phyloP scores from a whole-genome alignment of 1,140 invertebrate genomes.

The Subanguina moxae region DNA sequence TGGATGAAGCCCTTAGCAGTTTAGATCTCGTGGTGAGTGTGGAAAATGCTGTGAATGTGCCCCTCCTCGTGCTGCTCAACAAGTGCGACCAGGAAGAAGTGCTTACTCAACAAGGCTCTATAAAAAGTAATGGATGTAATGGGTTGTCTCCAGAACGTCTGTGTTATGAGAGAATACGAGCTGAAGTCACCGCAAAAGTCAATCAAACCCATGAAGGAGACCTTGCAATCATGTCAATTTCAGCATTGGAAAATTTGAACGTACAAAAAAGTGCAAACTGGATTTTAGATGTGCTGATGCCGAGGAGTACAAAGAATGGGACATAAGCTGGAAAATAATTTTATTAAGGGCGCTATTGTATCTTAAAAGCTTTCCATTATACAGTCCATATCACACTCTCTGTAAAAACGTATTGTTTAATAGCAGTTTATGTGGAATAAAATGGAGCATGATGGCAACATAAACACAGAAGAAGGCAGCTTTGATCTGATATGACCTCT shows the following conservation, averaged over 20 bases:
- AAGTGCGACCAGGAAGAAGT: slow-evolving; percentile 29
- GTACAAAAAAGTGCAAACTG: slow-evolving; percentile 27
- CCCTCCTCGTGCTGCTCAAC: slow-evolving; percentile 35
- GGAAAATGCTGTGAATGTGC: slow-evolving; percentile 31
- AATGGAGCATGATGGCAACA: too few species aligned
- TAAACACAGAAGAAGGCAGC: too few species aligned
- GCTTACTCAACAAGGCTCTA: background rate
- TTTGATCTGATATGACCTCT: too few species aligned
- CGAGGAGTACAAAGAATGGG: background rate
- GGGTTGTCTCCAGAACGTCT: background rate
- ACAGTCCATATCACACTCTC: too few species aligned
- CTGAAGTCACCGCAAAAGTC: slow-evolving; percentile 15
- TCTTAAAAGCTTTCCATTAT: too few species aligned
- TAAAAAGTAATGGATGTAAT: slow-evolving; percentile 19
- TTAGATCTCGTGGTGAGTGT: slow-evolving; percentile 68
- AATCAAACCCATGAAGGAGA: slow-evolving; percentile 39
- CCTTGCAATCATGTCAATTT: slow-evolving; percentile 50
- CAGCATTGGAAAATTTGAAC: slow-evolving; percentile 22
- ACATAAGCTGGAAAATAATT: too few species aligned
- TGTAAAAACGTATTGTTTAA: too few species aligned
- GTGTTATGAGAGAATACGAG: slow-evolving; percentile 1
- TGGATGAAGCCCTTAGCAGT: slow-evolving; percentile 89
- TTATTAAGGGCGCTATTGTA: too few species aligned
- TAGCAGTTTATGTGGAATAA: too few species aligned
- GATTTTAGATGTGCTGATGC: slow-evolving; percentile 17